Base-by-base conservation (phyloP, 2,888 invertebrate species). In the Meiosimyza platycephala region DNA sequence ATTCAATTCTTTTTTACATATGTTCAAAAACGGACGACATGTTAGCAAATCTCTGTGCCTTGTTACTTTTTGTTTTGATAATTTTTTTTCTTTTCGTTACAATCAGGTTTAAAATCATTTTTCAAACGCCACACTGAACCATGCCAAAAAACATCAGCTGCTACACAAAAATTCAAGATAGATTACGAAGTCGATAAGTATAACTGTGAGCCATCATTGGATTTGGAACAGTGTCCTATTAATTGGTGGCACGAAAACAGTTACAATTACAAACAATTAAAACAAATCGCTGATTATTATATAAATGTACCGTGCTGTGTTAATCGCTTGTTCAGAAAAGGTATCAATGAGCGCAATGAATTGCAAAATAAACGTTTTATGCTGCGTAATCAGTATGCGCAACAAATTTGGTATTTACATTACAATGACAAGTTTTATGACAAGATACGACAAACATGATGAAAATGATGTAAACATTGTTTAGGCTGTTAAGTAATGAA, bases 151-250 rank as follows among this genome's bases (percentile, higher is more conserved):
- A 9, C 72, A 72, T 50, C 67, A 4, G 70, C 68, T 47, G 59
- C 72, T 3, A 57, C 59, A 28, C 68, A 74, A 63, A 79, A 78
- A 74, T 74, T 75, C 11, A 77, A 75, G 7, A 64, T 81, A 1
- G 81, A 82, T 52, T 70, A 78, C 57, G 82, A 83, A 73, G 77
- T 82, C 55, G 76, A 78, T 40, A 78, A 78, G 40, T 83, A 83
- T 67, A 74, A 78, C 40, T 73, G 71, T 18, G 80, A 82, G 57
- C 70, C 77, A 40, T 72, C 66, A 40, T 77, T 79, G 50, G 82
- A 82, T 75, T 78, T 82, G 55, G 82, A 82, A n/a, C 79, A 80
- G 71, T 82, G 81, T 63, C 83, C 84, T 11, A 71, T 82, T 22
- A 76, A 74, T 33, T 84, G 84, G 83, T 84, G 84, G 84, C 77